Evolutionary conservation across 1,140 invertebrate species (phyloP).

Genomic region (Apolygus lucorum): DNA sequence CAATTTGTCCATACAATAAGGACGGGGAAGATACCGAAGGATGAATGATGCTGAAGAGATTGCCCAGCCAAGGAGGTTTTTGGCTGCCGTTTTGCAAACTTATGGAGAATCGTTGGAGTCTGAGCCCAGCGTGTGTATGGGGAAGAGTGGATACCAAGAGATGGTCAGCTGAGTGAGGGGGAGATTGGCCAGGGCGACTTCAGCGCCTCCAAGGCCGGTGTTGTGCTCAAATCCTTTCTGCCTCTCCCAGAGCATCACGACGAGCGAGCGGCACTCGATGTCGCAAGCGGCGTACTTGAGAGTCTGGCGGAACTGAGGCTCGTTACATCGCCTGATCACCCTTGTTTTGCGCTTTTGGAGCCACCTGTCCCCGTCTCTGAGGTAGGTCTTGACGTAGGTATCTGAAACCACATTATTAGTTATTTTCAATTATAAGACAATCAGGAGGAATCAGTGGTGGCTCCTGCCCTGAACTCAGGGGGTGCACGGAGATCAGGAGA

Average conservation of each 20-base stretch:
- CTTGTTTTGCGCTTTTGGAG: constrained; percentile 85
- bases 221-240: constrained; percentile 81
- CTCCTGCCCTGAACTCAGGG: too few relatives aligned
- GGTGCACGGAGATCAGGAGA: too few relatives aligned
- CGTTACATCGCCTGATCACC: constrained; percentile 63
- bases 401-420: constrained; percentile 56
- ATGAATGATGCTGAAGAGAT: background rate
- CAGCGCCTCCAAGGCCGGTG: constrained; percentile 69
- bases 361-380: constrained; percentile 75
- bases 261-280: constrained; percentile 68
- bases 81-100: background rate
- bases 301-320: constrained; percentile 78
- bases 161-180: constrained; percentile 65
- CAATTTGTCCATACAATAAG: background rate
- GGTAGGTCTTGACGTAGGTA: constrained; percentile 89
- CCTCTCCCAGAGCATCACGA: constrained; percentile 85
- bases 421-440: too few relatives aligned
- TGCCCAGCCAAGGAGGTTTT: background rate
- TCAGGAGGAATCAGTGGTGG: too few relatives aligned
- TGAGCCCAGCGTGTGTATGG: constrained; percentile 59
- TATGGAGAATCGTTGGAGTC: constrained; percentile 59
- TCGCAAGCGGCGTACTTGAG: constrained; percentile 77
- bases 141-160: constrained; percentile 84
- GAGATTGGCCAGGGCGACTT: constrained; percentile 69
- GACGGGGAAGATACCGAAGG: background rate